phyloP scores from a whole-genome alignment of 2,888 invertebrate genomes.

The Seladonia tumulorum region DNA sequence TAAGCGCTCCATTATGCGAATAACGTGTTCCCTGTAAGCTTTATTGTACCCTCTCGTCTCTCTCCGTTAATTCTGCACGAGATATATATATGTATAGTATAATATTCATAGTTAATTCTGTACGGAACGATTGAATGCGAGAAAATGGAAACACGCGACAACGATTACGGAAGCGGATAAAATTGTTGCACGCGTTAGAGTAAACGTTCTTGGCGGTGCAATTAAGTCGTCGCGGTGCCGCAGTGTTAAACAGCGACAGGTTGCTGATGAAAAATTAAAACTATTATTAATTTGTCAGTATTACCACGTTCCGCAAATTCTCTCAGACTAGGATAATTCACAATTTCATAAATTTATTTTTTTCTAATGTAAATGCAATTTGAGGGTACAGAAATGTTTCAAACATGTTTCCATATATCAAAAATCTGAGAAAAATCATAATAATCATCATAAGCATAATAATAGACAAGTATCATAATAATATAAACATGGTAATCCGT shows the following conservation, averaged over 20 bases:
- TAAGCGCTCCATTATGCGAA: constrained; percentile 44
- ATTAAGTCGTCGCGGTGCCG: background rate
- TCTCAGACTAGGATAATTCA: background rate
- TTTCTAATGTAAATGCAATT: no score
- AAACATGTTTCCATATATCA: no score
- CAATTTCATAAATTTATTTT: background rate
- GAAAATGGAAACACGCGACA: background rate
- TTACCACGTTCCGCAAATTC: background rate
- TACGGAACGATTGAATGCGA: constrained; percentile 20
- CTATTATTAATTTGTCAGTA: background rate
- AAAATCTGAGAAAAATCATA: no score
- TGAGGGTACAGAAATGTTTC: no score
- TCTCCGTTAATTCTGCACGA: constrained; percentile 8
- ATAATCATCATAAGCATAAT: no score
- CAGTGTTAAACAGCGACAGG: background rate
- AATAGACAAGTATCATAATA: no score
- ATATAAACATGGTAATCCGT: no score
- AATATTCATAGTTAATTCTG: constrained; percentile 27
- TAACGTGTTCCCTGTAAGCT: constrained; percentile 25
- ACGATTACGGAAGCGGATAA: constrained; percentile 19
- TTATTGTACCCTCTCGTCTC: constrained; percentile 40
- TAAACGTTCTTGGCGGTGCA: background rate
- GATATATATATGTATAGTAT: no score
- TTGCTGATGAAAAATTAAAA: background rate
- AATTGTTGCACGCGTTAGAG: constrained; percentile 2